phyloP scores from a whole-genome alignment of 2,797 vertebrate genomes.

The Siniperca obscura region DNA sequence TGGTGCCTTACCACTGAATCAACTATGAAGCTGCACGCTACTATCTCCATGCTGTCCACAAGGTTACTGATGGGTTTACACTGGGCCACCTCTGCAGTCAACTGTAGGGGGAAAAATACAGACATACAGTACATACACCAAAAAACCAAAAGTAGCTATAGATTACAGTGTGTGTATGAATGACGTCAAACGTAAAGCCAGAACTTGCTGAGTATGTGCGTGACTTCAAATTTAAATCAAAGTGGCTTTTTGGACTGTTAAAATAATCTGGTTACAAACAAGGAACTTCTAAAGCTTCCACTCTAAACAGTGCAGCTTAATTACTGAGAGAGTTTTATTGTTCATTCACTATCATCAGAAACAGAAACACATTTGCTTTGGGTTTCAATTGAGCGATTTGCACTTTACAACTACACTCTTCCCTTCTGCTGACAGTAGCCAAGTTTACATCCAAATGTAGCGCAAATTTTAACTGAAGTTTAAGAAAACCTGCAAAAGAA shows the following conservation, averaged over 20 bases:
- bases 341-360: not conserved
- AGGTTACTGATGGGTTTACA: conserved; percentile 95
- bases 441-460: too few relatives aligned
- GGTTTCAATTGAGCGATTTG: not conserved
- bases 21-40: conserved; percentile 91
- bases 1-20: conserved; percentile 92
- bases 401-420: not conserved
- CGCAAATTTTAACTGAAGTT: too few relatives aligned
- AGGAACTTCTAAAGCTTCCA: not conserved
- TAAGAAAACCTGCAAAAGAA: too few relatives aligned
- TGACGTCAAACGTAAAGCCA: conserved; percentile 24
- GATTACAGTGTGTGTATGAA: not conserved
- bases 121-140: conserved; percentile 16
- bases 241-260: not conserved
- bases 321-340: not conserved
- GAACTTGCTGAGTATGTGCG: not conserved
- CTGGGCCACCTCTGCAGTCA: conserved; percentile 89
- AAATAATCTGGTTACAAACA: not conserved
- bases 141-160: not conserved
- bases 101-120: conserved; percentile 77
- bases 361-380: not conserved
- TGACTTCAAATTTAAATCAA: conserved; percentile 21
- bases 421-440: not conserved
- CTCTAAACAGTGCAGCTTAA: not conserved
- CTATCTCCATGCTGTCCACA: conserved; percentile 91